Evolutionary conservation across 2,888 invertebrate genomes (phyloP), one percentile per base, ranked within the genome.

Genomic region (Nasonia oneida): DNA sequence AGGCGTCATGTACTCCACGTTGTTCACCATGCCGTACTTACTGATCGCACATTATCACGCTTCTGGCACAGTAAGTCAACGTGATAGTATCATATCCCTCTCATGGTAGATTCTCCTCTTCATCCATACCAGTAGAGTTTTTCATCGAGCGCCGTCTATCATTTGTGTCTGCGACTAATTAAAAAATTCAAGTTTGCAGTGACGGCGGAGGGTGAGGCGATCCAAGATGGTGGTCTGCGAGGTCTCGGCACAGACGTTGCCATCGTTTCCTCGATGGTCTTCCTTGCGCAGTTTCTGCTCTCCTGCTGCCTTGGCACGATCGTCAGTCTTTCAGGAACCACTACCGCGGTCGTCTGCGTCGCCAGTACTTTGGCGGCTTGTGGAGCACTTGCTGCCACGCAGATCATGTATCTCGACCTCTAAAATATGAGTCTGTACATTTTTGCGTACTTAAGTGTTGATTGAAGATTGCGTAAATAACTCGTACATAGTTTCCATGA

Each of bases 21-120:
- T 99, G 42, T 99, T 99, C 94, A 99, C 99, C 14, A 98, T 99
- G 98, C 99, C 99, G 1, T 99, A 98, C 92, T 94, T 99, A 57
- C 94, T 99, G 81, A 96, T 99, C 47, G 99, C 99, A 6, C 97
- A 98, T 92, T 99, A 99, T 93, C 99, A 99, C 92, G 96, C 98
- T n/a, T 96, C 96, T 86, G 78, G 57, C 64, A 85, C 85, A n/a
- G 87, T 87, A 74, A 85, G 85, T 77, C 3, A 53, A 18, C 53
- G 18, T 53, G 18, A 18, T 53, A 18, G 53, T 23, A 23, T 23
- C 23, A 23, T 53, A 18, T 15, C 18, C 15, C 18, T 53, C 53
- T 53, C 53, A 18, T 53, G 18, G 15, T 53, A 53, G 18, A 53
- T 53, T 53, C 5, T 10, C 57, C 12, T 83, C 88, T 77, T 81